Evolutionary conservation across 2,797 vertebrate species (phyloP).

Genomic region (Oceanodroma leucorhoa): DNA sequence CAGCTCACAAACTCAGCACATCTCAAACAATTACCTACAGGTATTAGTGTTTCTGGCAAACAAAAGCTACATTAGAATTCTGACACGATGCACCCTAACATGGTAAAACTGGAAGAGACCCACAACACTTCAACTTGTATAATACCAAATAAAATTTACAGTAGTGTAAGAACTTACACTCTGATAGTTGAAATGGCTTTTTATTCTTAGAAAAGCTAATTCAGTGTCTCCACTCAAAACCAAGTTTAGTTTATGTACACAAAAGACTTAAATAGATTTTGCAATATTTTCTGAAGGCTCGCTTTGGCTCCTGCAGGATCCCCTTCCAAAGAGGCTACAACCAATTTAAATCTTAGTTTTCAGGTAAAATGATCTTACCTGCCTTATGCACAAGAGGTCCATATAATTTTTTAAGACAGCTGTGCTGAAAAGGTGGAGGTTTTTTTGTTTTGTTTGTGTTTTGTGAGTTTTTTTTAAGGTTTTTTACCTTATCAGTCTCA

Average conservation of each 20-base stretch:
- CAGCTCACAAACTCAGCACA: not conserved
- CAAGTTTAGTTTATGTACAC: not conserved
- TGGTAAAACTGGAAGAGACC: not conserved
- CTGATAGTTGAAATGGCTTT: not conserved
- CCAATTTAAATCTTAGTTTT: not conserved
- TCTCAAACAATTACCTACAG: not conserved
- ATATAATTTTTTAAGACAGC: not conserved
- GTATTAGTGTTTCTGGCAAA: not conserved
- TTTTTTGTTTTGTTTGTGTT: not conserved
- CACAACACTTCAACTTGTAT: not conserved
- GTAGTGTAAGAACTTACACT: not conserved
- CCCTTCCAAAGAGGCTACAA: not conserved
- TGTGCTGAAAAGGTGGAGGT: not conserved
- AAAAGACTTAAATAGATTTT: not conserved
- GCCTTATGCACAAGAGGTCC: not conserved
- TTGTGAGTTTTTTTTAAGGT: not conserved
- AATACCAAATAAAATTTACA: not conserved
- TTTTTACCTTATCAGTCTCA: not conserved
- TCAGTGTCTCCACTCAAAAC: not conserved
- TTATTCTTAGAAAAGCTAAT: not conserved
- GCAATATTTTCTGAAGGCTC: not conserved
- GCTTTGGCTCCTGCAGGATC: not conserved
- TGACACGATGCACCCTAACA: not conserved
- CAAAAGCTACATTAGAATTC: not conserved
- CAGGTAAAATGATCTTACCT: not conserved